Percentiles rank a stretch among this genome's conserved stretches.
phyloP scores from a whole-genome alignment of 2,113 vertebrate species.

The Semnornis frantzii region DNA sequence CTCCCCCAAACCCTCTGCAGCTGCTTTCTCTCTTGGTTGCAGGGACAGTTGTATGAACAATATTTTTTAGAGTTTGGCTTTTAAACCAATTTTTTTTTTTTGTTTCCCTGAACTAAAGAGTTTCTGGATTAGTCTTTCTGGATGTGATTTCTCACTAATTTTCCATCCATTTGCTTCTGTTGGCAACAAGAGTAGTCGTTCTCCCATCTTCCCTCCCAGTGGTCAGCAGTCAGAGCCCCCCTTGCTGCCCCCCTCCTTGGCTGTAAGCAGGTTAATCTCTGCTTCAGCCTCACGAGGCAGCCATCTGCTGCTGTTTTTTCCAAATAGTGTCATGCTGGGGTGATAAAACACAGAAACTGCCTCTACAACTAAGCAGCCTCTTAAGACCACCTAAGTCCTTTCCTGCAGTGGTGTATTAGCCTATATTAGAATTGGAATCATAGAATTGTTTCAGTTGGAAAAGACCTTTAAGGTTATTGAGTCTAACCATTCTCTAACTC shows the following conservation, averaged over 20 bases:
- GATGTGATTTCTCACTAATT: neutral
- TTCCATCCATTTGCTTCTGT: neutral
- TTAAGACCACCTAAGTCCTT: neutral
- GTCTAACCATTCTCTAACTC: no score
- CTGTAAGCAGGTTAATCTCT: neutral
- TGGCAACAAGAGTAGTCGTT: accelerated
- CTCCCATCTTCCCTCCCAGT: neutral
- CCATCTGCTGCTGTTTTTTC: slow-evolving; percentile 44
- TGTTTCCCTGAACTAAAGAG: neutral
- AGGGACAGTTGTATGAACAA: neutral
- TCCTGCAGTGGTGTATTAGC: neutral
- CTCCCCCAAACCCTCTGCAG: neutral
- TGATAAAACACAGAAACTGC: neutral
- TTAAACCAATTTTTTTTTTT: neutral
- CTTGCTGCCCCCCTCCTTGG: neutral
- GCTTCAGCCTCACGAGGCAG: neutral
- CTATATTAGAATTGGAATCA: no score
- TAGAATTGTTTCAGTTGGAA: no score
- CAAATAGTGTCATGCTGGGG: accelerated
- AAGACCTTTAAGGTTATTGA: no score
- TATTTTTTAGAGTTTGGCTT: neutral
- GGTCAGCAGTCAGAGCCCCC: neutral
- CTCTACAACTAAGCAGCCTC: neutral
- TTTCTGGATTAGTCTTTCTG: neutral
- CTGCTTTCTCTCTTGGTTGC: neutral